Conservation (phyloP, 1,140 invertebrate genomes). For the Temnothorax curvispinosus region DNA sequence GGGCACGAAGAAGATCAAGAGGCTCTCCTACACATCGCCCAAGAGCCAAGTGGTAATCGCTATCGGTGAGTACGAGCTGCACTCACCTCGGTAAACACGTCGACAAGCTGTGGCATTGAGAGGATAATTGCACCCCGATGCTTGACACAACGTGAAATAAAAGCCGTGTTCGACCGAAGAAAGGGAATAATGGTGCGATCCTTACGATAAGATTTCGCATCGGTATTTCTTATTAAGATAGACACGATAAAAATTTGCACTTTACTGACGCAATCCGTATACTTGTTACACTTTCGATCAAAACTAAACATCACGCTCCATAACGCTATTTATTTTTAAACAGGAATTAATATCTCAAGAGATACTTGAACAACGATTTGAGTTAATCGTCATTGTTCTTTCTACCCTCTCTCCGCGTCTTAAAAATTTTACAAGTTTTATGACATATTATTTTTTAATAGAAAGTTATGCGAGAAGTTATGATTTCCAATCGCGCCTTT, state of each 20-base stretch:
- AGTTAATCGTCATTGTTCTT: background rate
- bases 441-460: background rate
- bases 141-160: conserved; percentile 36
- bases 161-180: background rate
- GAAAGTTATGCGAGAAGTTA: background rate
- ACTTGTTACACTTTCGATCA: background rate
- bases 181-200: background rate
- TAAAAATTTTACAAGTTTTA: background rate
- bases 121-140: conserved; percentile 42
- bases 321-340: background rate
- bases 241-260: background rate
- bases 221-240: background rate
- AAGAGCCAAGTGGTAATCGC: conserved; percentile 88
- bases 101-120: conserved; percentile 23
- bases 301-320: background rate
- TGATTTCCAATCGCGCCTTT: background rate
- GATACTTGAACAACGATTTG: background rate
- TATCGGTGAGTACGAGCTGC: conserved; percentile 83
- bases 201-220: background rate
- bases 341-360: background rate
- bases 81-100: conserved; percentile 49
- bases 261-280: background rate
- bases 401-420: background rate
- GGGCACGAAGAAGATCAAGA: conserved; percentile 88
- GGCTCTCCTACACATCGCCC: conserved; percentile 88